These are phyloP conservation scores for Erpobdella octoculata DNA, from an alignment of 2,888 invertebrate species.

Conservation along the genomic window DNA sequence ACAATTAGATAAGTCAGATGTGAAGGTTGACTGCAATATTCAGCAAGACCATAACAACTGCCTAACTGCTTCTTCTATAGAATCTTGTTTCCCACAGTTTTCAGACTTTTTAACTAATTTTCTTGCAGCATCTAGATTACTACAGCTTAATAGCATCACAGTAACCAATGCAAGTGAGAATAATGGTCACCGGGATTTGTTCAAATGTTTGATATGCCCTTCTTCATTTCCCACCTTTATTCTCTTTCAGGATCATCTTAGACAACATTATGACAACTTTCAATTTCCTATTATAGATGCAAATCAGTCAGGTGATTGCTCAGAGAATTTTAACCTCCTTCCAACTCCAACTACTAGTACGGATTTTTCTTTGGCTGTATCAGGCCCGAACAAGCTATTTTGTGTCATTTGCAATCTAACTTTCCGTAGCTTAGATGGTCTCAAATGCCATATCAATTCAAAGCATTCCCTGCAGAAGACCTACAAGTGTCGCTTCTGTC, in stretches of 20 bases:
- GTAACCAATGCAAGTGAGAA: neutral
- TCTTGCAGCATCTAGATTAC: neutral
- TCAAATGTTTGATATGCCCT: neutral
- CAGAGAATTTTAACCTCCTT: neutral
- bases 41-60: neutral
- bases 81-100: neutral
- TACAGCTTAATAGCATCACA: neutral
- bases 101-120: neutral
- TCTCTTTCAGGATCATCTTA: neutral
- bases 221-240: neutral
- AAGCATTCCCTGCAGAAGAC: slow-evolving; percentile 24
- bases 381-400: neutral
- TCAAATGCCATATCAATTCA: slow-evolving; percentile 30
- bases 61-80: neutral
- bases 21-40: neutral
- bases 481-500: slow-evolving; percentile 30
- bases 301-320: too few relatives aligned
- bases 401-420: slow-evolving; percentile 16
- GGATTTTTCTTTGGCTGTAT: neutral
- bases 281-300: neutral
- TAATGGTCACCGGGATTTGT: neutral
- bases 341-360: neutral
- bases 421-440: slow-evolving; percentile 22
- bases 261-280: neutral
- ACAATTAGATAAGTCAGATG: neutral